Base-by-base conservation (phyloP, 2,797 vertebrate species). In the Thaleichthys pacificus region DNA sequence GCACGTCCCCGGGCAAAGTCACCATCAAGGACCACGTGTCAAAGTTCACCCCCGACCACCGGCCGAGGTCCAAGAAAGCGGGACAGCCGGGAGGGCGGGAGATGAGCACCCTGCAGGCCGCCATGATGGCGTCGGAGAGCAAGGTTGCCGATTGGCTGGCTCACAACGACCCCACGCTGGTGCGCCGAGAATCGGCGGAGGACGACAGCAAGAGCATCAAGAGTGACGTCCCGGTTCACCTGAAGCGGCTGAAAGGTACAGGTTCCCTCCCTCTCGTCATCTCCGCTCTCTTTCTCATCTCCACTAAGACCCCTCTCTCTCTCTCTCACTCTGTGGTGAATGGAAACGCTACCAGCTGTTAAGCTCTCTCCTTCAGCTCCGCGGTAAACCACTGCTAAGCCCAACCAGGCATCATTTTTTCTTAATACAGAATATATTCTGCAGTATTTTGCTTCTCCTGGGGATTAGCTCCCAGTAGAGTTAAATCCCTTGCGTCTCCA, bases 131-230 rank as follows among this genome's bases (percentile, higher is more conserved):
- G 0, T 96, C 97, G 0, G 97, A 99, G 84, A 97, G 93, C 91
- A 99, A 99, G 92, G 97, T 99, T 63, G 97, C 97, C 3, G 97
- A 99, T 86, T 99, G 97, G 97, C 92, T 99, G 72, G 97, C 97
- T 47, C 97, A 99, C 85, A 99, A 99, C 77, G 97, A 97, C 88
- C 97, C 97, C 74, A 95, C 97, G 0, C 87, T 96, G 69, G 94
- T 97, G 89, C 92, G 96, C 62, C 95, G 94, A 68, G 96, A 98
- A 78, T 95, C 96, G 9, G 92, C 96, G 0, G 97, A 98, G 86
- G 97, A 99, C 21, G 97, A 99, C 89, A 95, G 93, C 89, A 99
- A 98, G 91, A 99, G 96, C 86, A 98, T 99, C 89, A 97, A 99
- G 89, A 99, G 97, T 74, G 97, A 99, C 0, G 95, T 98, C 73